phyloP scores from a whole-genome alignment of 2,113 vertebrate species.

The Camelus dromedarius region DNA sequence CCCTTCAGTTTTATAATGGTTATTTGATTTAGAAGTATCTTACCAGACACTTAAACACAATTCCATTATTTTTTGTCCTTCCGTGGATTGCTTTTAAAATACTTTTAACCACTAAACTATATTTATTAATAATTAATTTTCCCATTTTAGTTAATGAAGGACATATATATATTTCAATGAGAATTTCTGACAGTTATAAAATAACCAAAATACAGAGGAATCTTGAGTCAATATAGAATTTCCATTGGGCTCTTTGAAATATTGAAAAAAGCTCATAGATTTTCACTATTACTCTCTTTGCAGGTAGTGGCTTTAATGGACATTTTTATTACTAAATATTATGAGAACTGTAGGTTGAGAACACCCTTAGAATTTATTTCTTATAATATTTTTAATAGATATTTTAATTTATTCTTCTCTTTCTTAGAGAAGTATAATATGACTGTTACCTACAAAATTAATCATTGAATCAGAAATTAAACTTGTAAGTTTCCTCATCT shows the following conservation, averaged over 20 bases:
- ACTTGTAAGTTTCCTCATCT: not conserved
- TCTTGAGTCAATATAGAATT: not conserved
- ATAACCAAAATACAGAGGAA: not conserved
- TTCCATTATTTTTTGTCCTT: slow-evolving; percentile 1
- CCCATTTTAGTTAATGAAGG: slow-evolving; percentile 44
- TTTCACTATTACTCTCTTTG: not conserved
- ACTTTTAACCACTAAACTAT: not conserved
- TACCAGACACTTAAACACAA: not conserved
- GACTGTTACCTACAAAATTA: not conserved
- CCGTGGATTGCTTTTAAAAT: slow-evolving; percentile 7
- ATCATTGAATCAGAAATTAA: slow-evolving; percentile 38
- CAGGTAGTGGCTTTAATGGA: not conserved
- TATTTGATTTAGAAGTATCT: not conserved
- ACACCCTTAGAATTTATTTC: slow-evolving; percentile 46
- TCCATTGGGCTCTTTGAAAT: not conserved
- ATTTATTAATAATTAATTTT: slow-evolving; percentile 45
- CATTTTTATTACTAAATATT: slow-evolving; percentile 10
- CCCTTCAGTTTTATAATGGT: not conserved
- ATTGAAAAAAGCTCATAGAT: slow-evolving; percentile 13
- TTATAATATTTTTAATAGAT: not conserved
- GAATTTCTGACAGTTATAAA: slow-evolving; percentile 29
- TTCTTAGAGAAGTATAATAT: not conserved
- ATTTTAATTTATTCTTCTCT: not conserved
- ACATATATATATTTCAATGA: slow-evolving; percentile 9
- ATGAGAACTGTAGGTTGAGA: not conserved